Evolutionary conservation across 2,113 vertebrate genomes (phyloP).

Genomic region (Colaptes auratus): DNA sequence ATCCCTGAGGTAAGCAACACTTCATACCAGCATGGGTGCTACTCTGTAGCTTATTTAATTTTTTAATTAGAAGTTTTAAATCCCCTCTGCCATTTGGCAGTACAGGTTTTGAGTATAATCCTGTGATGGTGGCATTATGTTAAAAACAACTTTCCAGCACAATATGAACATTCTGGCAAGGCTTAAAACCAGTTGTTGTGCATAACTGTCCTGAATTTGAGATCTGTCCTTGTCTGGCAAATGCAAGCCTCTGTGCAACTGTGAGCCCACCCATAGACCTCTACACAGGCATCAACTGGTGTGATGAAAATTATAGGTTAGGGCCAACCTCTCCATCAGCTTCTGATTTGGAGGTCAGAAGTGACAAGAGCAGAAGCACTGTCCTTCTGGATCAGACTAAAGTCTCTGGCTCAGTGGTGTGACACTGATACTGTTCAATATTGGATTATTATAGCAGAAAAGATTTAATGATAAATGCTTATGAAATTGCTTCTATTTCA

Average conservation of each 20-base stretch:
- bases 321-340: neutral
- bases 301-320: neutral
- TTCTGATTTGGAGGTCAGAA: neutral
- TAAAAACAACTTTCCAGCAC: neutral
- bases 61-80: neutral
- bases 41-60: neutral
- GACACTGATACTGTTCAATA: neutral
- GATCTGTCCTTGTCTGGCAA: neutral
- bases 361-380: neutral
- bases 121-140: neutral
- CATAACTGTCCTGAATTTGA: neutral
- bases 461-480: neutral
- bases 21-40: neutral
- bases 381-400: neutral
- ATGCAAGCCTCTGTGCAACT: neutral
- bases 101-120: neutral
- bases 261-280: fast-evolving
- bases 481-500: neutral
- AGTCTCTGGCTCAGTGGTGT: fast-evolving
- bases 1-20: neutral
- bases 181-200: neutral
- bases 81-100: fast-evolving
- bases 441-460: neutral
- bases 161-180: neutral
- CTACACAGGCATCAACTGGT: neutral